Conservation (phyloP, 2,888 invertebrate species). For the Tipula lateralis region DNA sequence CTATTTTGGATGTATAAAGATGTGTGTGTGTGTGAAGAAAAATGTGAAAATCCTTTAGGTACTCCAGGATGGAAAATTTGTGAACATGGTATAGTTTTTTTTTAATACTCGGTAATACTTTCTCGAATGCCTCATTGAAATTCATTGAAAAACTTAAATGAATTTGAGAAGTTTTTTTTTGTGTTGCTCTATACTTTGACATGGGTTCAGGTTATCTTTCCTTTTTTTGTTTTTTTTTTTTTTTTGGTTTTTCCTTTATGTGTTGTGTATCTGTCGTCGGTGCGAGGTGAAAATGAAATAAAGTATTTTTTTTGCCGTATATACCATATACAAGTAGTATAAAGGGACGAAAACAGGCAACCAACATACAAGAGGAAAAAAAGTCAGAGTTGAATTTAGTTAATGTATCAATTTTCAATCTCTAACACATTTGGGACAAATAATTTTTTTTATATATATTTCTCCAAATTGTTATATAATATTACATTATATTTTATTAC, state of each 20-base stretch:
- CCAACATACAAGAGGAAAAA: not conserved
- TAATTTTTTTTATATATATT: not conserved
- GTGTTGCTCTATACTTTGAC: not conserved
- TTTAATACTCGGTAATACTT: not conserved
- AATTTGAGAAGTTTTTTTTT: not conserved
- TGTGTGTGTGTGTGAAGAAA: not conserved
- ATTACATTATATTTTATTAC: too few relatives aligned
- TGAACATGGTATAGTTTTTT: not conserved
- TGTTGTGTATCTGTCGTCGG: not conserved
- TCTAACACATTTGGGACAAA: slow-evolving; percentile 24
- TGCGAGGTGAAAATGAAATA: slow-evolving; percentile 1
- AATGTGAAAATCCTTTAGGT: not conserved
- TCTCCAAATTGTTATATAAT: slow-evolving; percentile 16
- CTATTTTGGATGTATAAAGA: not conserved
- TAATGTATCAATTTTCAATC: slow-evolving; percentile 24
- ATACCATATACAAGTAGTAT: not conserved
- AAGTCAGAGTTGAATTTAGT: slow-evolving; percentile 24
- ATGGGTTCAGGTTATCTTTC: not conserved
- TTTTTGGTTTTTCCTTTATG: not conserved
- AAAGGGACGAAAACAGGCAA: not conserved
- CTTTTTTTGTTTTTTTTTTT: not conserved
- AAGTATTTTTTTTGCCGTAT: not conserved
- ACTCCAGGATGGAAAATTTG: not conserved
- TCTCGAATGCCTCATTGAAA: slow-evolving; percentile 11
- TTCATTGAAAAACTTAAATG: slow-evolving; percentile 19